A percentile compares a stretch with the other conserved stretches of the same genome.
Evolutionary conservation across 2,113 vertebrate genomes (phyloP).

Genomic region (Sander vitreus): DNA sequence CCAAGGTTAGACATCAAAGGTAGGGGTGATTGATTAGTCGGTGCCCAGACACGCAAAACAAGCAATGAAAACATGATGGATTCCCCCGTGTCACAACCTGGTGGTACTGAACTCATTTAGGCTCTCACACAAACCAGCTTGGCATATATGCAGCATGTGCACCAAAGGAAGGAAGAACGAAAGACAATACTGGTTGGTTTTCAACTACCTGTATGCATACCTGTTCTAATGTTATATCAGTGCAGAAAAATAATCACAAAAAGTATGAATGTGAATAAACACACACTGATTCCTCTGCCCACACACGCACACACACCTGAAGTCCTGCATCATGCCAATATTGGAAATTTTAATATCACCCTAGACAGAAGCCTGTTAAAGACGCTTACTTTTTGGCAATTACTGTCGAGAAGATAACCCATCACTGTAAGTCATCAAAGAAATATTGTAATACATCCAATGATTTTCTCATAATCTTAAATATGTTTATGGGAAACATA

Average conservation of each 20-base stretch:
- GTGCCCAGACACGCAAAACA: conserved; percentile 39
- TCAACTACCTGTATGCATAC: not conserved
- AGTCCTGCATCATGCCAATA: conserved; percentile 24
- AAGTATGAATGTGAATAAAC: conserved; percentile 5
- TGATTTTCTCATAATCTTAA: conserved; percentile 67
- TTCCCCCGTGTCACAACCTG: conserved; percentile 49
- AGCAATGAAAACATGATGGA: conserved; percentile 53
- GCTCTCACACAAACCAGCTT: not conserved
- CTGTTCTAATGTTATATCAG: conserved; percentile 1
- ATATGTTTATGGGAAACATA: conserved; percentile 61
- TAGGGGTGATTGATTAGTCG: conserved; percentile 56
- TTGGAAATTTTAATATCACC: conserved; percentile 49
- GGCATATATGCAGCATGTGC: not conserved
- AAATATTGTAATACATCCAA: conserved; percentile 44
- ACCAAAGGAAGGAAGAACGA: not conserved
- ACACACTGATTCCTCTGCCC: not conserved
- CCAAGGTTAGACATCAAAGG: conserved; percentile 55
- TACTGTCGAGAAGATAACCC: conserved; percentile 50
- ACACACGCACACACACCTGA: not conserved
- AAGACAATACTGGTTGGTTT: not conserved
- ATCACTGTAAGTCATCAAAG: conserved; percentile 33
- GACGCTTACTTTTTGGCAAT: conserved; percentile 50
- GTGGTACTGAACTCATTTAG: not conserved
- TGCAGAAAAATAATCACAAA: not conserved
- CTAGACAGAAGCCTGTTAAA: conserved; percentile 51